These are phyloP conservation scores for Nothoprocta perdicaria DNA, from an alignment of 2,113 vertebrate genomes.

Conservation along the genomic window DNA sequence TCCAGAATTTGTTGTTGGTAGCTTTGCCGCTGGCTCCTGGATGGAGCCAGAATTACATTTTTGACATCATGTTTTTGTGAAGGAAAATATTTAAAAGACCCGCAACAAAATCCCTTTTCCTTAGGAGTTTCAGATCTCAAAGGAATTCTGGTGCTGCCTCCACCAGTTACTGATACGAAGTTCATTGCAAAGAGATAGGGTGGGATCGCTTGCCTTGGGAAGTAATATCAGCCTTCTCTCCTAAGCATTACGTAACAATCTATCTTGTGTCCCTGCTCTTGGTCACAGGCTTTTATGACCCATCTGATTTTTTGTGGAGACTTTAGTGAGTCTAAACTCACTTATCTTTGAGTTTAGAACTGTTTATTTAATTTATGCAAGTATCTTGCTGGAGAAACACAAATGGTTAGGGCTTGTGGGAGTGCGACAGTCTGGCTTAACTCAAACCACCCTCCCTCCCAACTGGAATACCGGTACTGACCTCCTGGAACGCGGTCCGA, in stretches of 20 bases:
- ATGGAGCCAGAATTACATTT: background rate
- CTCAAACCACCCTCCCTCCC: background rate
- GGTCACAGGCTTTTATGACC: background rate
- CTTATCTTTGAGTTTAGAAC: too few relatives aligned
- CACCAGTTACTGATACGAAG: background rate
- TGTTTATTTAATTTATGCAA: background rate
- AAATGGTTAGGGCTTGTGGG: background rate
- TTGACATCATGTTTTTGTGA: background rate
- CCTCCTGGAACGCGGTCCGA: conserved; percentile 51
- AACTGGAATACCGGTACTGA: background rate
- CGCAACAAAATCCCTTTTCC: background rate
- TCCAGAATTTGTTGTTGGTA: background rate
- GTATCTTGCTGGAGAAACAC: background rate
- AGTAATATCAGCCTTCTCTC: background rate
- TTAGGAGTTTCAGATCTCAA: background rate
- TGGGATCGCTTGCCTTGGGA: background rate
- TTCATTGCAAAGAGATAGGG: background rate
- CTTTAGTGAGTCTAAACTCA: background rate
- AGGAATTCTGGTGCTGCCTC: background rate
- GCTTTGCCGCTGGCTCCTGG: background rate
- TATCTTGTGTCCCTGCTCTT: background rate
- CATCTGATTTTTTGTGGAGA: background rate
- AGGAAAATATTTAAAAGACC: background rate
- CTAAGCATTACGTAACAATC: background rate
- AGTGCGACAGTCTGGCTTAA: background rate